Base-by-base conservation (phyloP, 1,140 invertebrate species). In the Zaprionus tsacasi region DNA sequence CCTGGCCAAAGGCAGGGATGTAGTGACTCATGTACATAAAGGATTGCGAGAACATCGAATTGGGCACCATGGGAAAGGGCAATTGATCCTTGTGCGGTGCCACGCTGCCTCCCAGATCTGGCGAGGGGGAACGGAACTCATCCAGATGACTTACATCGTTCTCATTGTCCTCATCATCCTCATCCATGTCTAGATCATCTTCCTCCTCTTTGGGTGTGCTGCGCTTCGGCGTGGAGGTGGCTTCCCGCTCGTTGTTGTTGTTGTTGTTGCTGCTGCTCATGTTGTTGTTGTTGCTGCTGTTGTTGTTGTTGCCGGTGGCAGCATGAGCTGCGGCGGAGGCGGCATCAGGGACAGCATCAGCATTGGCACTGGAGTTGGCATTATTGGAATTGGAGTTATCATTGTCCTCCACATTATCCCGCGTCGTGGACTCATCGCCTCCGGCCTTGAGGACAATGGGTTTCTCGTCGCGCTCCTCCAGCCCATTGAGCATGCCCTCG, bases 21-120 rank as follows among this genome's bases (percentile, higher is more conserved):
- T 97, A 97, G 85, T 97, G 96, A 78, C 96, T 97, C 97, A 98
- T 97, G 91, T 97, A 97, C 96, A 97, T 97, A 79, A 98, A 97
- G 68, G 96, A 96, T 85, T 97, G 97, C 59, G 93, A 93, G 92
- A 97, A 97, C 95, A 97, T 96, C 1, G 96, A 95, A 89, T 96
- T 97, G 40, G 96, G 96, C 1, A 97, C 96, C 91, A 97, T 93
- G 3, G 96, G 96, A 88, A 97, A 97, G 27, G 87, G 82, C 59
- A 93, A 55, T 59, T 92, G 91, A 35, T 92, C 89, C 66, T 92
- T 86, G 76, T 91, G 83, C 8, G 87, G 74, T 7, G 61, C 80
- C 48, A 82, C 77, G 27, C 61, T 73, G 25, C 81, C 76, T 1
- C 70, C 54, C 30, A 92, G 33, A 2, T 81, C 79, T 0, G 92